Base-by-base conservation (phyloP, 2,113 vertebrate species). In the Turdus rufiventris region DNA sequence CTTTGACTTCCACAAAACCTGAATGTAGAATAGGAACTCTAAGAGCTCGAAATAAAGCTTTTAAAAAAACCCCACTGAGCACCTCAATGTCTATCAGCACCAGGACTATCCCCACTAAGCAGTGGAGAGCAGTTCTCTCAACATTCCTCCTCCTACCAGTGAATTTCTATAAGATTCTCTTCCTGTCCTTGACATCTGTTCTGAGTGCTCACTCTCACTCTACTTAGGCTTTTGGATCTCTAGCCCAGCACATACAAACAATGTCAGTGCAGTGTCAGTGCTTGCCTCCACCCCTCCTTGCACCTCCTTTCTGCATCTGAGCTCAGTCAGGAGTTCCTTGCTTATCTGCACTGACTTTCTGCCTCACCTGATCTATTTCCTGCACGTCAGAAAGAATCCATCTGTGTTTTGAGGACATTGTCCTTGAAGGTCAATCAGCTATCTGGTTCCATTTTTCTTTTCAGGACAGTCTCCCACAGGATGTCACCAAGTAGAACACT, bases 261-360 rank as follows among this genome's bases (percentile, higher is more conserved):
- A n/a, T 8, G 18, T 48, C 31, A 10, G 10, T 36, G 14, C 48
- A 50, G 2, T 4, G 2, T 4, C 26, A 0, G 2, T 21, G 18
- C 18, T 75, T 67, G 19, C 12, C 19, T 88, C 19, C 14, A 36
- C 4, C 2, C 6, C 9, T 47, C 20, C 9, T 9, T n/a, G 10
- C 1, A 7, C 4, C 24, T 72, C 18, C 6, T 45, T 73, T 76
- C 34, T 45, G 5, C 33, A 36, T 33, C 4, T 2, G 3, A 73
- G 12, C 12, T 77, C 54, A 48, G 20, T 53, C 20, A 53, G 62
- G 26, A 62, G 9, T 23, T 68, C 8, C 8, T 18, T 57, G 24
- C 57, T 89, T 10, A 8, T n/a, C 31, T 3, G 3, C 36, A 7
- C 5, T 2, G 4, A 38, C 12, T 14, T 83, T 71, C 26, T 79